phyloP scores from a whole-genome alignment of 2,888 invertebrate genomes.

The Drosophila subsilvestris region DNA sequence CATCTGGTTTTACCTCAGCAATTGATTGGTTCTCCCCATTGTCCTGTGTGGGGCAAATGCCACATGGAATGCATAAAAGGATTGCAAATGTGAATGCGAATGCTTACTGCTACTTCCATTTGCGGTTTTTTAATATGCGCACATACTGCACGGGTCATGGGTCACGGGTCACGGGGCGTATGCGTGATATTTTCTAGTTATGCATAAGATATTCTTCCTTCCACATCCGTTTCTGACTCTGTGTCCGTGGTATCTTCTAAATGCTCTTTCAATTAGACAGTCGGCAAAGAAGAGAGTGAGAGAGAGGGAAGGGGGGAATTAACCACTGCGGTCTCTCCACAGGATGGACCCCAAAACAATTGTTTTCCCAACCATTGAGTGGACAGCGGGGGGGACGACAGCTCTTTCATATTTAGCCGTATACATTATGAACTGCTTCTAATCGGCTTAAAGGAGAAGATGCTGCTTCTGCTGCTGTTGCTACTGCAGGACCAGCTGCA shows the following conservation, averaged over 20 bases:
- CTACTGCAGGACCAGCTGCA: constrained; percentile 14
- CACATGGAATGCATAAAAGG: constrained; percentile 41
- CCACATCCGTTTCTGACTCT: neutral
- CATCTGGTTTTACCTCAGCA: constrained; percentile 8
- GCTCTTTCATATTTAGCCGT: constrained; percentile 59
- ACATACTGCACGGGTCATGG: neutral
- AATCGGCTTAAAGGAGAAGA: constrained; percentile 62
- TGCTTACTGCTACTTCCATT: constrained; percentile 8
- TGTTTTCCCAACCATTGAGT: constrained; percentile 35
- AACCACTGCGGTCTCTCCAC: constrained; percentile 37
- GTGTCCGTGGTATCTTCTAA: constrained; percentile 22
- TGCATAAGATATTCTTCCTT: constrained; percentile 9
- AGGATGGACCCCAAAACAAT: constrained; percentile 47
- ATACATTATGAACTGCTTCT: constrained; percentile 68
- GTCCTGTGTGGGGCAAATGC: constrained; percentile 35
- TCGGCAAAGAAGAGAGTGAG: constrained; percentile 32
- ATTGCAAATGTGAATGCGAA: constrained; percentile 19
- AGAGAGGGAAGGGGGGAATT: constrained; percentile 11
- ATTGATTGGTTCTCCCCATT: constrained; percentile 39
- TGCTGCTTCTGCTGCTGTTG: neutral
- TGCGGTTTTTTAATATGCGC: constrained; percentile 37
- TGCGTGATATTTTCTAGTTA: constrained; percentile 42
- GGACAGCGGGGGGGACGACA: neutral
- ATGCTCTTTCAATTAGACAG: constrained; percentile 56
- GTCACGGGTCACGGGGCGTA: constrained; percentile 36